These are phyloP conservation scores for Sussaba pulchella DNA, from an alignment of 2,888 invertebrate species.

Conservation along the genomic window DNA sequence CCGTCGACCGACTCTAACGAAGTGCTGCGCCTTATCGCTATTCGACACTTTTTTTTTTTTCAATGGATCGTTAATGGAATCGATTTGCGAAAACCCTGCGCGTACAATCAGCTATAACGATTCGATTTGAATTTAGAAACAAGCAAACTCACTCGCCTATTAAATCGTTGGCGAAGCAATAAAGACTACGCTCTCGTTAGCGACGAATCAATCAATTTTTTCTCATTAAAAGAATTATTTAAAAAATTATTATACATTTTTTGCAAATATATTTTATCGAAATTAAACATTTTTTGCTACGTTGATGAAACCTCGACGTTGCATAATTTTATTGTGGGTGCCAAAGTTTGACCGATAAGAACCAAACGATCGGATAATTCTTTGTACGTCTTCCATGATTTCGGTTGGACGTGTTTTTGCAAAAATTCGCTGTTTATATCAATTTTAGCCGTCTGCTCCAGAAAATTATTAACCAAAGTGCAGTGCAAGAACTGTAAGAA, in stretches of 20 bases:
- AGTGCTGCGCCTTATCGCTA: constrained; percentile 6
- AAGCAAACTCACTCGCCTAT: constrained; percentile 5
- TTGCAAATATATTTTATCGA: too few species aligned
- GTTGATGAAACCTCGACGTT: neutral
- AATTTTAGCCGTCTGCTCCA: constrained; percentile 36
- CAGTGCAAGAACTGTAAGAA: constrained; percentile 57
- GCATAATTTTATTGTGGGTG: neutral
- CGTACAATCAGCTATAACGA: constrained; percentile 17
- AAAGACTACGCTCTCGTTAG: neutral
- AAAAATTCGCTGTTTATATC: constrained; percentile 12
- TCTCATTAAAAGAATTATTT: too few species aligned
- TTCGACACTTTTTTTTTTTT: constrained; percentile 18
- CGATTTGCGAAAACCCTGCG: constrained; percentile 30
- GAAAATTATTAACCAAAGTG: constrained; percentile 37
- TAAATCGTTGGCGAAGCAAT: neutral
- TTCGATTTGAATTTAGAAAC: constrained; percentile 20
- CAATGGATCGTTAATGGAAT: constrained; percentile 59
- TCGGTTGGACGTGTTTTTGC: constrained; percentile 25
- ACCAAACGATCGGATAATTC: constrained; percentile 18
- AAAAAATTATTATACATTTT: too few species aligned
- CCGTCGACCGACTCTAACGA: constrained; percentile 9
- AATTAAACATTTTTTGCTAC: too few species aligned
- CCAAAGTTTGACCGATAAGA: neutral
- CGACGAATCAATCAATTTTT: neutral
- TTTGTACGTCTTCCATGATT: constrained; percentile 38